Base-by-base conservation (phyloP, 2,888 invertebrate species). In the Apamea anceps region DNA sequence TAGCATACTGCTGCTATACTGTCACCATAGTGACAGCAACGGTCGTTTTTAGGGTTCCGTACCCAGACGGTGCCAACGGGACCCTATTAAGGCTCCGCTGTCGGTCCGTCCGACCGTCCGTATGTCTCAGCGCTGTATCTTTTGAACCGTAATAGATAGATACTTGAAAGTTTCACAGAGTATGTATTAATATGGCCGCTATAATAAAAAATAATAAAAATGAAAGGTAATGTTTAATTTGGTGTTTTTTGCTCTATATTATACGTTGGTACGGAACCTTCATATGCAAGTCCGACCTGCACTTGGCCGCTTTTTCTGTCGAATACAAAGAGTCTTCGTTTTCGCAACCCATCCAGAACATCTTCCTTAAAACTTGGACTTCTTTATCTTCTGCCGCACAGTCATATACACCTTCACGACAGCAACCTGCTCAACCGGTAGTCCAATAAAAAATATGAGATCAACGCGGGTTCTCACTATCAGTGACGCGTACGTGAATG, bases 401-500 rank as follows among this genome's bases (percentile, higher is more conserved):
- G 72, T 66, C 66, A 83, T 77, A 15, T 72, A 82, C 2, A 83
- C 54, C 45, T 73, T 85, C 13, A 81, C 28, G 5, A 18, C 8
- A 1, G 72, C 72, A 1, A 84, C 25, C 37, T 57, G 32, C 21
- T 57, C 54, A 13, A 25, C 18, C 12, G 74, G 65, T 21, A 66
- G 51, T 48, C 71, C 85, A 48, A 84, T 75, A 42, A 18, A 54
- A 15, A 77, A 62, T 5, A 62, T 15, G 7, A 85, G 63, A 6
- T 85, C 77, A 28, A 62, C 45, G 7, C 84, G 54, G 7, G 7
- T 63, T 45, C 82, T 62, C 12, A 85, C 85, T 70, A 75, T 82
- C 1, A 85, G 0, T 25, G 85, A 81, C 12, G 85, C 57, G 45
- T 84, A 85, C 0, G 85, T 85, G 8, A 85, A 85, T 8, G 85